These are phyloP conservation scores for Clivina fossor DNA, from an alignment of 2,888 invertebrate species.

Conservation along the genomic window DNA sequence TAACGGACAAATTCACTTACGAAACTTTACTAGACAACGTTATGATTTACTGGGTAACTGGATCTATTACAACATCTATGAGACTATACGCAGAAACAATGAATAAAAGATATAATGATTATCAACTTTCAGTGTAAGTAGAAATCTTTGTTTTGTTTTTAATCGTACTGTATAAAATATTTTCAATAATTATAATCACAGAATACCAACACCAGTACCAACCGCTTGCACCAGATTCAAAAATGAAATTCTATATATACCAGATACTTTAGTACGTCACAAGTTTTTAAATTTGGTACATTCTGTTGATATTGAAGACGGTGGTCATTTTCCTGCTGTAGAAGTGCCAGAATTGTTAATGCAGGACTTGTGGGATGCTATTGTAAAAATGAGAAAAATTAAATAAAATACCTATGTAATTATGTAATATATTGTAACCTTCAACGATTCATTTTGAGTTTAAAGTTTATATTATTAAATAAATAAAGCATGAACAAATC, in stretches of 20 bases:
- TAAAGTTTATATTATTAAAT: too few species aligned
- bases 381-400: slow-evolving; percentile 55
- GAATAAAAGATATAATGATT: slow-evolving; percentile 40
- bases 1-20: slow-evolving; percentile 63
- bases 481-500: too few species aligned
- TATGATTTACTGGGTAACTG: slow-evolving; percentile 76
- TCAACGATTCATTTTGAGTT: too few species aligned
- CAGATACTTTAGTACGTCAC: slow-evolving; percentile 61
- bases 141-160: background rate
- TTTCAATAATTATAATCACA: slow-evolving; percentile 1
- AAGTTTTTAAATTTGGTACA: slow-evolving; percentile 67
- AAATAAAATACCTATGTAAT: too few species aligned
- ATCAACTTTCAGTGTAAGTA: background rate
- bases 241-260: slow-evolving; percentile 64
- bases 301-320: slow-evolving; percentile 64
- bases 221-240: slow-evolving; percentile 74
- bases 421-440: too few species aligned
- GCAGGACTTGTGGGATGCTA: slow-evolving; percentile 67
- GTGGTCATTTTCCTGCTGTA: slow-evolving; percentile 84
- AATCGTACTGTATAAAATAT: background rate
- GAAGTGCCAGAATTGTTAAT: slow-evolving; percentile 73
- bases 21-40: slow-evolving; percentile 73
- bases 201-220: slow-evolving; percentile 60
- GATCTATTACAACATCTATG: slow-evolving; percentile 69
- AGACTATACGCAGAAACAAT: slow-evolving; percentile 69